Evolutionary conservation across 2,113 vertebrate genomes (phyloP), one percentile per base, ranked within the genome.

Genomic region (Nettapus auritus): DNA sequence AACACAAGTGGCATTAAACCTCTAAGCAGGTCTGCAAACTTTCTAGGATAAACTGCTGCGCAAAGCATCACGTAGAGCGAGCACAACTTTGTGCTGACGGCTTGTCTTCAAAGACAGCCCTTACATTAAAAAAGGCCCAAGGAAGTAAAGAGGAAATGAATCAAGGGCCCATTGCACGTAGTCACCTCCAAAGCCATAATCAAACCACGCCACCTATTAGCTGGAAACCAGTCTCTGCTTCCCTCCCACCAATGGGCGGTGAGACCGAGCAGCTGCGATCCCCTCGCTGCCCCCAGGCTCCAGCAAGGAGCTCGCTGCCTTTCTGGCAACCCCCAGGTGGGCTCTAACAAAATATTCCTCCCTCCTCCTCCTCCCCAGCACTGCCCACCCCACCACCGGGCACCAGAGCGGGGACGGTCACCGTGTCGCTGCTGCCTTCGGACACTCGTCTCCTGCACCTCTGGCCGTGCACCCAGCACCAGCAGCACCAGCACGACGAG

Each of bases 161-260:
- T 0, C 0, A 36, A 67, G 70, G 34, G 67, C 31, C 12, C 13
- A 1, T 2, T 18, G 34, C 70, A 7, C 0, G 34, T 57, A 57
- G 78, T 13, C 62, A 22, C 57, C 48, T 75, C 84, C 77, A 36
- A 44, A 85, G 67, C 20, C 89, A n/a, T 44, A 21, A 53, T 4
- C 64, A 14, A n/a, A 38, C 5, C 59, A 2, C 11, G 55, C 38
- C 33, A 20, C 15, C 40, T 14, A 0, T 9, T 52, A 11, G 8
- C 20, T 7, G 89, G 17, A 26, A 57, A 2, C 20, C 44, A 21
- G 50, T 25, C 48, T 4, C 1, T 0, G 31, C 13, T 26, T 3
- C 66, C 86, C 33, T 75, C 18, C 64, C 26, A 3, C 4, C 8
- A 8, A 10, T 18, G 1, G 2, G 2, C 18, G 31, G 13, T 11